Evolutionary conservation across 2,113 vertebrate species (phyloP).

Genomic region (Emydocephalus ijimae): DNA sequence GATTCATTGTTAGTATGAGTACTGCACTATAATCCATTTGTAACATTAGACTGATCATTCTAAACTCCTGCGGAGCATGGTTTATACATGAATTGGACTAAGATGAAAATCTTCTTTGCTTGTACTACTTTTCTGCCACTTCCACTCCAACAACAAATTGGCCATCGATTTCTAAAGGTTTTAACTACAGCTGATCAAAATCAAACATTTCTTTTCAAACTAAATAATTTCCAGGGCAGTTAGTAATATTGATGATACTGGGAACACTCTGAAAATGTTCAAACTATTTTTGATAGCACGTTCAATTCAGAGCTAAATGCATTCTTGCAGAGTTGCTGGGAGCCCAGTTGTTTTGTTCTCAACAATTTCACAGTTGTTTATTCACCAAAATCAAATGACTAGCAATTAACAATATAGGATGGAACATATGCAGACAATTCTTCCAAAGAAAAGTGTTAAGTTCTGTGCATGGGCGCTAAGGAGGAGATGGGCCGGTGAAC

Average conservation of each 20-base stretch:
- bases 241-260: not conserved
- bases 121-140: not conserved
- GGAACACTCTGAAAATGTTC: not conserved
- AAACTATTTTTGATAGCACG: not conserved
- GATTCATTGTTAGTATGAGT: not conserved
- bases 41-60: not conserved
- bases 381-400: not conserved
- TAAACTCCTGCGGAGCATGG: not conserved
- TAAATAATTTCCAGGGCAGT: not conserved
- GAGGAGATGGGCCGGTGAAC: too few species aligned
- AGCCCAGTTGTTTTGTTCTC: slow-evolving; percentile 20
- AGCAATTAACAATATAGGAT: slow-evolving; percentile 20
- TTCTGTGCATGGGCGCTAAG: too few species aligned
- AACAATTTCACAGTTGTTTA: not conserved
- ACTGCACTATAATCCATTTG: not conserved
- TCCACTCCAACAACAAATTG: not conserved
- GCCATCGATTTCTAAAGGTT: not conserved
- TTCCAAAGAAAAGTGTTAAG: slow-evolving; percentile 27
- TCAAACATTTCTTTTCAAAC: not conserved
- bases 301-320: not conserved
- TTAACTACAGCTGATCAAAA: not conserved
- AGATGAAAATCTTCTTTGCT: not conserved
- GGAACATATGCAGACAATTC: rapidly evolving
- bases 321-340: not conserved
- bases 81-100: not conserved